Conservation (phyloP, 2,797 vertebrate genomes). For the Lophius americanus region DNA sequence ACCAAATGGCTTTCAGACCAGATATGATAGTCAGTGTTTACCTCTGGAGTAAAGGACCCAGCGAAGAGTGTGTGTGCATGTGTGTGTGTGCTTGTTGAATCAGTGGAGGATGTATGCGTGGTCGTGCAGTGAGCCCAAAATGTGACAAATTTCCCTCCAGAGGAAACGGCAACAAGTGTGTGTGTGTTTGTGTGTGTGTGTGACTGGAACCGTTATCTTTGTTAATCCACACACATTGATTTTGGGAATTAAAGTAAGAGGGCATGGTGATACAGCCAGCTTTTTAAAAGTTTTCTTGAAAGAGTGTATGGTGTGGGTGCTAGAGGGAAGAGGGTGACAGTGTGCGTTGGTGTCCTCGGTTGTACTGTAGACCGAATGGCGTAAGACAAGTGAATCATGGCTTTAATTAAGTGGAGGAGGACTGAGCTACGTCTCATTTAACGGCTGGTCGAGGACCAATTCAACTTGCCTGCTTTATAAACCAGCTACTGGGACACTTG, state of each 20-base stretch:
- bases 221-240: constrained; percentile 20
- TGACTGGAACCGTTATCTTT: constrained; percentile 14
- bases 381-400: constrained; percentile 61
- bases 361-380: constrained; percentile 38
- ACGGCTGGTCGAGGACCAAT: constrained; percentile 50
- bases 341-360: constrained; percentile 11
- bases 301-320: not conserved
- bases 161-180: not conserved
- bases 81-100: constrained; percentile 9
- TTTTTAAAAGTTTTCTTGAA: constrained; percentile 7
- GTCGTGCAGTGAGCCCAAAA: constrained; percentile 1
- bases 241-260: constrained; percentile 28
- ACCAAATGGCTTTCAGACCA: constrained; percentile 38
- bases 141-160: constrained; percentile 3
- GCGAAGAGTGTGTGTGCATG: constrained; percentile 27
- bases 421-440: constrained; percentile 55
- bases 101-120: constrained; percentile 3
- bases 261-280: not conserved
- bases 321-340: constrained; percentile 1
- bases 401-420: constrained; percentile 68
- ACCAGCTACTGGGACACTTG: constrained; percentile 47
- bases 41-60: constrained; percentile 54
- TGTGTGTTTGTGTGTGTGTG: not conserved
- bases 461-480: constrained; percentile 25
- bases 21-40: constrained; percentile 46